Base-by-base conservation (phyloP, 1,140 invertebrate genomes). In the Leptinotarsa texana region DNA sequence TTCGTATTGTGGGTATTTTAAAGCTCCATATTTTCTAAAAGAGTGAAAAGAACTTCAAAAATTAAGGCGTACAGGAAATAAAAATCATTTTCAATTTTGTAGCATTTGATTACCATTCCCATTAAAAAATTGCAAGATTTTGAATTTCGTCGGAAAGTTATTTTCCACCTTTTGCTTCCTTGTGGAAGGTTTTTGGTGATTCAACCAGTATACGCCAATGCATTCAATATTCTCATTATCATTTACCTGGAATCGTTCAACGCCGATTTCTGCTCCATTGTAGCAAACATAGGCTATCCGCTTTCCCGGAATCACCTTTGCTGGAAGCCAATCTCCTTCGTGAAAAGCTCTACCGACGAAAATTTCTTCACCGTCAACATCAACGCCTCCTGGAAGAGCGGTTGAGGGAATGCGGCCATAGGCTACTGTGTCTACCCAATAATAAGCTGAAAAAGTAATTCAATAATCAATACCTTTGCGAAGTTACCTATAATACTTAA, bases 311-410 rank as follows among this genome's bases (percentile, higher is more conserved):
- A 93, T 91, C 6, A 94, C 88, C 86, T 95, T 95, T 1, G 92
- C 93, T 18, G 93, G 93, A 13, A 94, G 77, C 80, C 93, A 86
- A 80, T 94, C 92, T 2, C 92, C 92, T 70, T 90, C 88, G 81
- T 94, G 90, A 65, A 85, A 90, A 1, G 91, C 91, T 70, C 94
- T 88, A 1, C 93, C 94, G 4, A 94, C 91, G 80, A 89, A 95
- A 74, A 95, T 92, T 48, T 88, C 85, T 2, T 88, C 86, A 17
- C 92, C 92, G 80, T 94, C 93, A 3, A 84, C 79, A 79, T 95
- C 94, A 3, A 87, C 86, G 13, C 94, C 94, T 13, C 92, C 94
- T 2, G 83, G 80, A 8, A 95, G 87, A 4, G 93, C 92, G 3
- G 82, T 81, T 15, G 78, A 66, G 42, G 84, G 84, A 6, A 85